Evolutionary conservation across 1,140 invertebrate species (phyloP), one percentile per base, ranked within the genome.

Genomic region (Steinernema feltiae): DNA sequence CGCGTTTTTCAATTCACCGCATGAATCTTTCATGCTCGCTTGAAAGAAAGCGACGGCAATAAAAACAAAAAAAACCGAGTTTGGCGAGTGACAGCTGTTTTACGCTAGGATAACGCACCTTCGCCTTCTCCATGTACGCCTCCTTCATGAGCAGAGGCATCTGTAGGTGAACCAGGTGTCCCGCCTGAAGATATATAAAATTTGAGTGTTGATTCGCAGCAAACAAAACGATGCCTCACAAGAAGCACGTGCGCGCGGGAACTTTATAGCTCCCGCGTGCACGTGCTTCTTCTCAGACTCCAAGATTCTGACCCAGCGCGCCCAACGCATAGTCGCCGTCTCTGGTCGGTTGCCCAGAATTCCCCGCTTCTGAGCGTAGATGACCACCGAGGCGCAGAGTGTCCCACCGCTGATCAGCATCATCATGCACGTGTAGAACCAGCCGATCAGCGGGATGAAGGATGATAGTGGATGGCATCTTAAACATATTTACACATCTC

Each of bases 71-170:
- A n/a, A n/a, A n/a, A n/a, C n/a, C n/a, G n/a, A n/a, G n/a, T n/a
- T n/a, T n/a, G n/a, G n/a, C n/a, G n/a, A n/a, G n/a, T n/a, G n/a
- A n/a, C n/a, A n/a, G n/a, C n/a, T n/a, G n/a, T n/a, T n/a, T n/a
- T n/a, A n/a, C n/a, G n/a, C n/a, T n/a, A n/a, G n/a, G n/a, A 46
- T 63, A 7, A 7, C 53, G 7, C 24, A 63, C 53, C 53, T 63
- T 63, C 53, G 53, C 53, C 53, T 63, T 63, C 53, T 63, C 53
- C 17, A 75, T 75, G 53, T 79, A 79, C 2, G 78, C 76, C 41
- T 84, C 79, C 69, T 86, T 84, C 82, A 84, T 84, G 30, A 84
- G 71, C 7, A 84, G 70, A 7, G 82, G 82, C 84, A 85, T 85
- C 70, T 84, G 79, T 71, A 84, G 76, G 63, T 75, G 35, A 30